These are phyloP conservation scores for human DNA, from an alignment of 2,113 vertebrate species.

Conservation along the genomic window GRCh38 chr20:60812501-60813000, in stretches of 20 bases:
- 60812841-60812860: accelerated
- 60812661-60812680: accelerated
- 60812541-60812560: accelerated
- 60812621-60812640: not conserved
- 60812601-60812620: not conserved
- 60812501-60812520: not conserved
- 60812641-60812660: not conserved
- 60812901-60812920: not conserved
- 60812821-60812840: accelerated
- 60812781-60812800: accelerated
- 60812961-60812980: not conserved
- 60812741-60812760: accelerated
- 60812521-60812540: not conserved
- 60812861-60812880: not conserved
- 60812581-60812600: not conserved
- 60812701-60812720: accelerated
- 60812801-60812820: not conserved
- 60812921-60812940: not conserved
- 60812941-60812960: not conserved
- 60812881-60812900: accelerated
- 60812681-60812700: accelerated
- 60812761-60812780: accelerated
- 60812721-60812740: not conserved
- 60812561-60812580: too few relatives aligned
- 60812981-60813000: not conserved